phyloP scores from a whole-genome alignment of 2,113 vertebrate species.

The Mus pahari region DNA sequence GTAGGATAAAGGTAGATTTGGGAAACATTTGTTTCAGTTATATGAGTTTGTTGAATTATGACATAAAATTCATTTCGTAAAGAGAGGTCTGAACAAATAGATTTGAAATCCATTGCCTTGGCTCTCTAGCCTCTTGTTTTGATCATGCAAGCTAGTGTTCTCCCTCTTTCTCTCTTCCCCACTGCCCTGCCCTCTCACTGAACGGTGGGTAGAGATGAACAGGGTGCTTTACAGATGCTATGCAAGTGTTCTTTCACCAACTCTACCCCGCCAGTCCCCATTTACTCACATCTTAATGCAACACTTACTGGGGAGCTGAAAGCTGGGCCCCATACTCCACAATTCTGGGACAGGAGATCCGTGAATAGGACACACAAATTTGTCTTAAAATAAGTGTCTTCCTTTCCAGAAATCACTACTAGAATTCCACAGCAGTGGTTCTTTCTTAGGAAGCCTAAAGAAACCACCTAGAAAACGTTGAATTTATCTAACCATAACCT shows the following conservation, averaged over 20 bases:
- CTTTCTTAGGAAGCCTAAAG: constrained; percentile 39
- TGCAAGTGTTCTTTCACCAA: background rate
- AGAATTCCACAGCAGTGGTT: background rate
- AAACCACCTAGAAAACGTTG: constrained; percentile 26
- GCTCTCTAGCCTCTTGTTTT: constrained; percentile 11
- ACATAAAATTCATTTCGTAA: constrained; percentile 33
- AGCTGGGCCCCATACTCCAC: background rate
- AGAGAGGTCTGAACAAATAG: constrained; percentile 34
- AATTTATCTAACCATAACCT: background rate
- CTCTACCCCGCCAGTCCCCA: background rate
- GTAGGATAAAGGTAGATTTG: constrained; percentile 38
- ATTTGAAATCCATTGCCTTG: constrained; percentile 30
- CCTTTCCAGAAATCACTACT: constrained; percentile 46
- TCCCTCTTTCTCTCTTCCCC: background rate
- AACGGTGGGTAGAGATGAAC: background rate
- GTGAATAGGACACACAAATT: background rate
- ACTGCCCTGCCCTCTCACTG: background rate
- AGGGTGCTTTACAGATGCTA: background rate
- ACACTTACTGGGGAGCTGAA: constrained; percentile 21
- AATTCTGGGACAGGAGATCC: constrained; percentile 17
- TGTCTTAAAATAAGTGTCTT: background rate
- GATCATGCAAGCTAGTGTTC: constrained; percentile 35
- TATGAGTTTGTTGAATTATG: constrained; percentile 41
- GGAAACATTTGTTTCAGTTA: constrained; percentile 56
- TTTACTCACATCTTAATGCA: constrained; percentile 11